Base-by-base conservation (phyloP, 2,888 invertebrate species). In the Phlogophora meticulosa region DNA sequence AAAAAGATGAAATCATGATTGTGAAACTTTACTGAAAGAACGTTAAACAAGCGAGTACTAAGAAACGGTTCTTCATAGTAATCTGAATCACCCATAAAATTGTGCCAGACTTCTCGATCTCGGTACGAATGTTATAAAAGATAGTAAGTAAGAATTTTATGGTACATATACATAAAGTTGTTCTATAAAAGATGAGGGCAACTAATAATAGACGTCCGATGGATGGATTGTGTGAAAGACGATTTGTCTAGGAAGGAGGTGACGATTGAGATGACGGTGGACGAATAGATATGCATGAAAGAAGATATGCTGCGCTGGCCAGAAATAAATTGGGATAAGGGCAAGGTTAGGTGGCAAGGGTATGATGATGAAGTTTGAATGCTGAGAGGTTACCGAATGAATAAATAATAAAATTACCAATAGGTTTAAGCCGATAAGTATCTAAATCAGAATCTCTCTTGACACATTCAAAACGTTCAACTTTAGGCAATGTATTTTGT, bases 61-160 rank as follows among this genome's bases (percentile, higher is more conserved):
- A 15, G 38, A 51, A 72, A 13, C 1, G 3, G 7, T 46, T 20
- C 55, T 59, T 17, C 20, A 10, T n/a, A 10, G 28, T 46, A 49
- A 61, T 62, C 10, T 32, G 34, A 63, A 58, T 62, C n/a, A 49
- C 4, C 43, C 22, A 63, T 76, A 40, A 55, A 76, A 56, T 46
- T 34, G n/a, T 42, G 36, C 55, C 36, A 52, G 42, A 24, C 17
- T 51, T 22, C 13, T 38, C 13, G 40, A 76, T 57, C 32, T 15
- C 4, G 20, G 5, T 20, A 24, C 38, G 38, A 34, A 59, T 7
- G 32, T n/a, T 43, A 36, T 36, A 34, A 40, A 63, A 56, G 17
- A 36, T 46, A 57, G 17, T 34, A 10, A 10, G 5, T n/a, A 36
- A 20, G 15, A 4, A 48, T n/a, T 61, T 76, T 57, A 62, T 53